Evolutionary conservation across 2,888 invertebrate species (phyloP), one percentile per base, ranked within the genome.

Genomic region (Pheosia gnoma): DNA sequence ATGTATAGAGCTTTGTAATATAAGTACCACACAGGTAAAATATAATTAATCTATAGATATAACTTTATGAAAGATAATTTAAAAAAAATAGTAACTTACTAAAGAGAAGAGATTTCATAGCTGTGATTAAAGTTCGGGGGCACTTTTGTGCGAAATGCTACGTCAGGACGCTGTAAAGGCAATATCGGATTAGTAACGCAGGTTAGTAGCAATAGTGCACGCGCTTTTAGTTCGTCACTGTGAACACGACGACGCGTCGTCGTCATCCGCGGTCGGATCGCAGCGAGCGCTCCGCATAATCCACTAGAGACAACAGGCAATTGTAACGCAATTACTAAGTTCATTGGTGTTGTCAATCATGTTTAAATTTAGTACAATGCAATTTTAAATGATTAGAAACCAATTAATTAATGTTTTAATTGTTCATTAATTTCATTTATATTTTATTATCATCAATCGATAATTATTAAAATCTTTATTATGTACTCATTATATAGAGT

Each of bases 1-100:
- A 88, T 93, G 93, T 93, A 93, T 94, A 93, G 94, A 93, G 93
- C 93, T 93, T 93, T 83, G 89, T 93, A 93, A 88, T 84, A 79
- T 91, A 91, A 90, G 91, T 89, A 88, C 87, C 87, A 91, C 86
- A 91, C 90, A 91, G 92, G 92, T 92, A 82, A 87, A 81, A 87
- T 91, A 92, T 86, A 87, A 79, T 83, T 89, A 88, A 87, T 83
- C 78, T 83, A 86, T 87, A 86, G 80, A 81, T 83, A 84, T 84
- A 81, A 79, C 80, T 86, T 84, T 84, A 81, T 81, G 83, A 82
- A 80, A 80, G 78, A 79, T 79, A 80, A 82, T 79, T 86, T 83
- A 72, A 80, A 78, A 75, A 80, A 79, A 74, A 82, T 79, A 81
- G 82, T 83, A 86, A 80, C 82, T 85, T 86, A 85, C 79, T 86